Conservation (phyloP, 1,140 invertebrate species). For the Procambarus clarkii region DNA sequence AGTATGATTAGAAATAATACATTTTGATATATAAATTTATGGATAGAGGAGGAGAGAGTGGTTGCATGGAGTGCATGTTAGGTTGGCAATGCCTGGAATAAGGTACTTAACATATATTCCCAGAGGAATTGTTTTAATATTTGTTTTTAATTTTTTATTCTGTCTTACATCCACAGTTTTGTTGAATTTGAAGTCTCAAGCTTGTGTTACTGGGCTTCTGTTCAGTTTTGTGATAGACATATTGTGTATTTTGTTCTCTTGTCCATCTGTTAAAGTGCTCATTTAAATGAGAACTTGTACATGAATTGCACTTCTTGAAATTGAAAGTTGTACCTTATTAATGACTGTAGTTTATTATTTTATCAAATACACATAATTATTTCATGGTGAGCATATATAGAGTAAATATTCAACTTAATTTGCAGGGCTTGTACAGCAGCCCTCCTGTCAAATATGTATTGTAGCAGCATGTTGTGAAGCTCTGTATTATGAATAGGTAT, state of each 20-base stretch:
- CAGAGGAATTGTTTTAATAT: neutral
- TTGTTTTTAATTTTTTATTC: neutral
- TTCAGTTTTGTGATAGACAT: too few relatives aligned
- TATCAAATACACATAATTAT: neutral
- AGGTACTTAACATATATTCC: neutral
- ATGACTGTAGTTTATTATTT: neutral
- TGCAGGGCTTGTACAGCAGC: neutral
- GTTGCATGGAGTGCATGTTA: slow-evolving; percentile 23
- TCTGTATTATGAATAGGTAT: neutral
- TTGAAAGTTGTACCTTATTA: neutral
- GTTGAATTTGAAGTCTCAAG: too few relatives aligned
- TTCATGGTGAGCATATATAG: slow-evolving; percentile 1
- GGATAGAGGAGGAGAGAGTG: neutral
- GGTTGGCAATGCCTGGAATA: slow-evolving; percentile 22
- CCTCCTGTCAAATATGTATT: neutral
- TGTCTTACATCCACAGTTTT: too few relatives aligned
- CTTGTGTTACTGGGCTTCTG: too few relatives aligned
- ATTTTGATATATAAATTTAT: slow-evolving; percentile 14
- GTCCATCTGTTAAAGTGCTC: too few relatives aligned
- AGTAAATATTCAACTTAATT: neutral
- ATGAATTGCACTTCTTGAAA: neutral
- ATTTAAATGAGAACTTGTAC: neutral
- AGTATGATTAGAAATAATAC: slow-evolving; percentile 22
- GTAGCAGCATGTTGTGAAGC: neutral
- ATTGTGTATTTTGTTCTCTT: neutral